phyloP scores from a whole-genome alignment of 2,797 vertebrate genomes.

The Gymnopithys bicolor region DNA sequence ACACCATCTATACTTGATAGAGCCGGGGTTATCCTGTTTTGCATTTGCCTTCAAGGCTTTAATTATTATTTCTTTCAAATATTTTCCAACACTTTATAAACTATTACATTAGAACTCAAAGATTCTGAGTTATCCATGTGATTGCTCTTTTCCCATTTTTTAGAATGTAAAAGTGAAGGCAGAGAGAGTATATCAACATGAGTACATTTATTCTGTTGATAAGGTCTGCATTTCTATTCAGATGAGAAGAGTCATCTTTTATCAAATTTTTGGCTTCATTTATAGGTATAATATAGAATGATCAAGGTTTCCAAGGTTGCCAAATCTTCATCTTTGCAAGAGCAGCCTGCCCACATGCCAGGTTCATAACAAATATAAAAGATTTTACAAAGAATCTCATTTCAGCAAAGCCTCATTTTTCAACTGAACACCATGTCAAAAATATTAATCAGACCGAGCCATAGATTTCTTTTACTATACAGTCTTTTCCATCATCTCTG shows the following conservation, averaged over 20 bases:
- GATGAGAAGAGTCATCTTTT: not conserved
- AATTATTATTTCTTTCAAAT: not conserved
- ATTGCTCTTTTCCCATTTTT: not conserved
- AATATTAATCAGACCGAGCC: conserved; percentile 43
- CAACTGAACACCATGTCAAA: conserved; percentile 40
- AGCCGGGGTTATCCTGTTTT: not conserved
- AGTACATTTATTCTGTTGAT: not conserved
- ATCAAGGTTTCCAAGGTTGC: conserved; percentile 36
- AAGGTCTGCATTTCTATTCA: not conserved
- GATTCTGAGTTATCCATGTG: not conserved
- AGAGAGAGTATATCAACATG: not conserved
- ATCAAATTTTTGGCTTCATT: conserved; percentile 14
- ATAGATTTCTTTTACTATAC: conserved; percentile 32
- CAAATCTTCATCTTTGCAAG: conserved; percentile 20
- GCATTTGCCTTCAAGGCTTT: not conserved
- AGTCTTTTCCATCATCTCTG: conserved; percentile 37
- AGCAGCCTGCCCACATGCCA: not conserved
- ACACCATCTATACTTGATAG: not conserved
- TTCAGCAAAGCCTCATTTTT: conserved; percentile 46
- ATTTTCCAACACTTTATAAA: not conserved
- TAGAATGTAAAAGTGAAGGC: not conserved
- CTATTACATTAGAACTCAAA: not conserved
- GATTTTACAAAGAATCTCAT: not conserved
- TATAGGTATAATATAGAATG: not conserved
- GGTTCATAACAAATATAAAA: conserved; percentile 6